phyloP scores from a whole-genome alignment of 1,140 invertebrate species.

The Hestina assimilis region DNA sequence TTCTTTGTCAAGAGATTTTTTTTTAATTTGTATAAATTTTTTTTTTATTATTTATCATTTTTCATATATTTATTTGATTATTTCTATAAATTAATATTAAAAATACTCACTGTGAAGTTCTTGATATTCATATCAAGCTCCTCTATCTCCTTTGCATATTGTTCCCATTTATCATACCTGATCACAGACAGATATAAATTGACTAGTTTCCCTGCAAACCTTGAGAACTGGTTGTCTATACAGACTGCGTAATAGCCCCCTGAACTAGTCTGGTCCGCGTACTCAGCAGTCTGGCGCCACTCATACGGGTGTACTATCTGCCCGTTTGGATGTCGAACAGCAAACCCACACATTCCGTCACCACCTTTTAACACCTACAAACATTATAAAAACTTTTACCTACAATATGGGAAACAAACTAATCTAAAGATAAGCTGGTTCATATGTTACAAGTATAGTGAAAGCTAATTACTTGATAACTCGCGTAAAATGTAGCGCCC shows the following conservation, averaged over 20 bases:
- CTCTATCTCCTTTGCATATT: conserved; percentile 93
- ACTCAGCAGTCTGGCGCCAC: conserved; percentile 92
- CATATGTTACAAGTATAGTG: conserved; percentile 26
- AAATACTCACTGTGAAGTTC: conserved; percentile 89
- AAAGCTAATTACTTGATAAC: conserved; percentile 87
- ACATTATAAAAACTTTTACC: conserved; percentile 25
- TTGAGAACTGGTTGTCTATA: conserved; percentile 96
- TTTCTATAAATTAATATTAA: too few species aligned
- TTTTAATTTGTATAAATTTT: too few species aligned
- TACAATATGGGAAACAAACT: background rate
- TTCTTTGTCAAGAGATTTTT: too few species aligned
- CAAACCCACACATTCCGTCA: conserved; percentile 95
- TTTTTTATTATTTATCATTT: too few species aligned
- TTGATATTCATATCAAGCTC: conserved; percentile 91
- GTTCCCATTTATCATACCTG: conserved; percentile 95
- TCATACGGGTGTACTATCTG: conserved; percentile 93
- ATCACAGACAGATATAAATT: conserved; percentile 96
- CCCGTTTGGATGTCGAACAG: conserved; percentile 90
- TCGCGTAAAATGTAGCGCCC: conserved; percentile 95
- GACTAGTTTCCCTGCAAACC: conserved; percentile 94
- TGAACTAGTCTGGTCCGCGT: conserved; percentile 87
- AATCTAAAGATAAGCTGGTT: background rate
- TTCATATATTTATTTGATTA: too few species aligned
- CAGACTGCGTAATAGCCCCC: conserved; percentile 96
- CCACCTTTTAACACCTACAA: conserved; percentile 90